Evolutionary conservation across 1,140 invertebrate genomes (phyloP), one percentile per base, ranked within the genome.

Genomic region (Pseudomyrmex sp.): DNA sequence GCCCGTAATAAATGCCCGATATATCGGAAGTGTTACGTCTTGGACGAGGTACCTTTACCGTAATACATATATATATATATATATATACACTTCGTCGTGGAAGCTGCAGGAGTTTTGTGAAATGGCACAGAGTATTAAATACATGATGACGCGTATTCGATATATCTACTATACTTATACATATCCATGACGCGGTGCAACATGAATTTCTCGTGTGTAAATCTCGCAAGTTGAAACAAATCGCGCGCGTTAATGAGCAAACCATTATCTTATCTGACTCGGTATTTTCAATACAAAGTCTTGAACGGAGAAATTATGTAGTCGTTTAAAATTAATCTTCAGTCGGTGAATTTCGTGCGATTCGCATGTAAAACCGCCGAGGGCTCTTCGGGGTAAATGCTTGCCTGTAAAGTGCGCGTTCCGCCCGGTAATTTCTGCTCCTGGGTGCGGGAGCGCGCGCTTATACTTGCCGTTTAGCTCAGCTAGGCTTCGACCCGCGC

Each of bases 401-500:
- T 70, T 63, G 35, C 35, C 35, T 79, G 76, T 72, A 80, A 80
- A 80, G 66, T 35, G 66, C 76, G 66, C 76, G 54, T 61, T 72
- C 72, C 66, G 66, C 76, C 46, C 76, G 26, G 66, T 80, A 80
- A 80, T 80, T 80, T 59, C 66, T 59, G 35, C n/a, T 44, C 20
- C 20, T 35, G 48, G 15, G 66, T 20, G 63, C 26, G 62, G 7
- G 63, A 23, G 26, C 35, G 75, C 52, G 26, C 76, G 54, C 54
- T 80, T 72, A 72, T 72, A 48, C 66, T 79, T 80, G 44, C 76
- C 76, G 76, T 80, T 80, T 80, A 80, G 70, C 76, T 79, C 76
- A 54, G 76, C 35, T 80, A 59, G 54, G 76, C 46, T 80, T 80
- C 76, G 66, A 80, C 54, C 66, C 23, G 44, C 50, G 72, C 48